Conservation (phyloP, 2,113 vertebrate species). For the Cepphus grylle region DNA sequence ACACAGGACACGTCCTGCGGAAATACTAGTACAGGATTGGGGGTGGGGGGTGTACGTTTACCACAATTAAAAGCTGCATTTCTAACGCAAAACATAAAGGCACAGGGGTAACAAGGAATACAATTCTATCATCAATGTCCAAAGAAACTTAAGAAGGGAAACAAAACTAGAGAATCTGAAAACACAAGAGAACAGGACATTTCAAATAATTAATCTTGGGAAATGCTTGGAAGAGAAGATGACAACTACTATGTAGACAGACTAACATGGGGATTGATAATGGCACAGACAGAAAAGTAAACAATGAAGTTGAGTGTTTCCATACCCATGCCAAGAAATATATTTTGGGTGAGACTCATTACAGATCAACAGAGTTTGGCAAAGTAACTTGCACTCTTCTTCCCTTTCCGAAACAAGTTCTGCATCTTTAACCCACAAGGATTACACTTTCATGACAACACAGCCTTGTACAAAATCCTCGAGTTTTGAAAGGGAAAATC, state of each 20-base stretch:
- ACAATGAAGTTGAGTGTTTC: neutral
- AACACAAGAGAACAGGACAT: neutral
- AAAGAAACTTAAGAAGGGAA: neutral
- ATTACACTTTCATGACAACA: neutral
- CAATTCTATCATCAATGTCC: neutral
- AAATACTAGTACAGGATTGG: neutral
- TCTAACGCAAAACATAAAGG: neutral
- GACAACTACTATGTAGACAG: fast-evolving
- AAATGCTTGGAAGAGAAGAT: neutral
- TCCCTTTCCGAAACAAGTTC: neutral
- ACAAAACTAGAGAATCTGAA: neutral
- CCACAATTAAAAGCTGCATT: neutral
- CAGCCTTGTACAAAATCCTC: neutral
- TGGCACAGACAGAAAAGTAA: neutral
- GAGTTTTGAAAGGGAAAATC: neutral
- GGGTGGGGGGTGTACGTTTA: fast-evolving
- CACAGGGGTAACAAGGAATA: neutral
- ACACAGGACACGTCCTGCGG: neutral
- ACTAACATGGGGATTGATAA: fast-evolving
- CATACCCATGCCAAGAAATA: fast-evolving
- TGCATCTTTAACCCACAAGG: neutral
- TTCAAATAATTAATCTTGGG: neutral
- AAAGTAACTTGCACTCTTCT: neutral
- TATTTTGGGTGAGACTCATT: neutral
- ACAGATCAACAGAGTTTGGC: neutral